phyloP scores from a whole-genome alignment of 2,113 vertebrate species.

The Numenius arquata region DNA sequence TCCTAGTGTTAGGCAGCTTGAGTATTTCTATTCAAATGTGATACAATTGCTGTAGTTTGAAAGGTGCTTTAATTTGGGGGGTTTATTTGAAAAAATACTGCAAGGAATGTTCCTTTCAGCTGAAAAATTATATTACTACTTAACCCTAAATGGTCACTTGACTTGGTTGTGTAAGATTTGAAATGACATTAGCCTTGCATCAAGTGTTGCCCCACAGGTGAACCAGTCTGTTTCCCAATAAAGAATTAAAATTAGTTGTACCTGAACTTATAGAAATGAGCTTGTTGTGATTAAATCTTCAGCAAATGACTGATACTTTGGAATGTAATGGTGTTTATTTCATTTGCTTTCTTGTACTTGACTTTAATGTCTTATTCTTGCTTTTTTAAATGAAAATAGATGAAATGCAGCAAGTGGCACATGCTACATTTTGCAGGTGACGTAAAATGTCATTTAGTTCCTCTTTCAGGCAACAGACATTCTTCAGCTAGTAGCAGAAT shows the following conservation, averaged over 20 bases:
- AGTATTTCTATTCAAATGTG: background rate
- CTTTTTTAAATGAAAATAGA: background rate
- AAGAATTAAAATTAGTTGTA: background rate
- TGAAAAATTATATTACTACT: background rate
- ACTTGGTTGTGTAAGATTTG: background rate
- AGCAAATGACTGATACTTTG: background rate
- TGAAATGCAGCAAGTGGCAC: background rate
- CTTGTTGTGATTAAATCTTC: background rate
- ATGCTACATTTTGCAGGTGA: background rate
- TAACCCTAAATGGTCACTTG: background rate
- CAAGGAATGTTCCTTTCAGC: background rate
- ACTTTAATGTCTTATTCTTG: background rate
- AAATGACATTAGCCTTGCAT: background rate
- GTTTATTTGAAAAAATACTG: background rate
- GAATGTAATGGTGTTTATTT: background rate
- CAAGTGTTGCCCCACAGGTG: background rate
- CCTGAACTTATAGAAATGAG: background rate
- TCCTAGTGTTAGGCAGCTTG: background rate
- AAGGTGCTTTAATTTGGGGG: background rate
- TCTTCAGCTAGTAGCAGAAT: background rate
- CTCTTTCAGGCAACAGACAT: background rate
- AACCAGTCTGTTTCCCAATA: background rate
- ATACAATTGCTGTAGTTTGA: background rate
- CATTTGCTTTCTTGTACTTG: background rate
- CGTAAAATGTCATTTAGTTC: background rate